Conservation (phyloP, 2,113 vertebrate species). For the Percina caprodes region DNA sequence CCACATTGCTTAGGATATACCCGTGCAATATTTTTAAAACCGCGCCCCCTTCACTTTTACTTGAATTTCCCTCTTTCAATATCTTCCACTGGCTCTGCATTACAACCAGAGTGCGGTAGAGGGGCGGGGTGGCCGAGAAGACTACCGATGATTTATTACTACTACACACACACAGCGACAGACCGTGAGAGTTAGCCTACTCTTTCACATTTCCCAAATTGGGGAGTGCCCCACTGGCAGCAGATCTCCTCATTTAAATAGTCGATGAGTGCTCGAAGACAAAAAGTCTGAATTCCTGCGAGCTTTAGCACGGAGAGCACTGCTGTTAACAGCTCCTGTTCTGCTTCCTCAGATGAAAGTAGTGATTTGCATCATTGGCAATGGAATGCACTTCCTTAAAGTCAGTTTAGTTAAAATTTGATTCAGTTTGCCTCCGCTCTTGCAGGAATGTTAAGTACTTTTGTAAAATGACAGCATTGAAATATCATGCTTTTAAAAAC, state of each 20-base stretch:
- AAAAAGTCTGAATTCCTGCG: constrained; percentile 55
- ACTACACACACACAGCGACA: constrained; percentile 46
- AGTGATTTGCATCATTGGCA: constrained; percentile 27
- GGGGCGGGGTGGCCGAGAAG: constrained; percentile 56
- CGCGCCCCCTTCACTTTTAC: constrained; percentile 64
- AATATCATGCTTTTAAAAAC: too few relatives aligned
- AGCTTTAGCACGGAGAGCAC: constrained; percentile 35
- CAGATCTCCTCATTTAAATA: constrained; percentile 52
- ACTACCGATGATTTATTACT: constrained; percentile 62
- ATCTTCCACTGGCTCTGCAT: constrained; percentile 49
- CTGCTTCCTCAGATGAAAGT: neutral
- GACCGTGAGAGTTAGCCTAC: constrained; percentile 33
- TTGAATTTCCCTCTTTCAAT: constrained; percentile 19
- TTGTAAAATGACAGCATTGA: neutral
- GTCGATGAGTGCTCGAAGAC: constrained; percentile 51
- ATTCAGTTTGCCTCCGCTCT: neutral
- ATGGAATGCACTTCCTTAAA: constrained; percentile 52
- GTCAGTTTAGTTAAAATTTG: constrained; percentile 18
- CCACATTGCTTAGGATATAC: constrained; percentile 26
- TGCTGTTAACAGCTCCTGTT: constrained; percentile 30
- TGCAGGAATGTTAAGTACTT: neutral
- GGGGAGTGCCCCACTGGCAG: constrained; percentile 28
- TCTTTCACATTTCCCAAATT: constrained; percentile 48
- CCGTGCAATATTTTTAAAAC: constrained; percentile 61
- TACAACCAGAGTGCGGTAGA: constrained; percentile 61